Conservation (phyloP, 2,888 invertebrate species). For the Coecobrya sp. region DNA sequence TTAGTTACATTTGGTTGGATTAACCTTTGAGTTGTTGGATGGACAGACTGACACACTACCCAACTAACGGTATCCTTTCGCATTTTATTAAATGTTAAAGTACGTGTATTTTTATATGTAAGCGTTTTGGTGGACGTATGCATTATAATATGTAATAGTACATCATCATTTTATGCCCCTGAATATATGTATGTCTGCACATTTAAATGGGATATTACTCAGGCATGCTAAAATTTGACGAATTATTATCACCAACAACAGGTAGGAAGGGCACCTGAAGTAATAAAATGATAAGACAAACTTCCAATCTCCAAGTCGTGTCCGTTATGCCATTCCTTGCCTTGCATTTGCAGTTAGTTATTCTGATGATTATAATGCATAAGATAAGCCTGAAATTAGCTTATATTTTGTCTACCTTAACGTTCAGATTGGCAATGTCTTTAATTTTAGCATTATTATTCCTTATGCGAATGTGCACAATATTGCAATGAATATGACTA, state of each 20-base stretch:
- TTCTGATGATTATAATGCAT: not conserved
- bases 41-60: slow-evolving; percentile 81
- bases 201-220: not conserved
- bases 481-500: not conserved
- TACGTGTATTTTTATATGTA: slow-evolving; percentile 15
- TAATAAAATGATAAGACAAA: slow-evolving; percentile 25
- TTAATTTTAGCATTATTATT: not conserved
- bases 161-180: not conserved
- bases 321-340: not conserved
- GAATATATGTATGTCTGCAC: not conserved
- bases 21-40: slow-evolving; percentile 22
- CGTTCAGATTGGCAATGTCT: not conserved
- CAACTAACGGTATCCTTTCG: slow-evolving; percentile 79
- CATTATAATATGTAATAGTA: not conserved
- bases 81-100: slow-evolving; percentile 31
- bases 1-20: slow-evolving; percentile 23
- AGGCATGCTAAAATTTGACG: not conserved
- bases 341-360: not conserved
- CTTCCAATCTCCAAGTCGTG: slow-evolving; percentile 4
- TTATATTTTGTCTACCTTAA: not conserved
- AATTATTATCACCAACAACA: slow-evolving; percentile 38
- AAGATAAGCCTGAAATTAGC: slow-evolving; percentile 17
- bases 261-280: slow-evolving; percentile 47
- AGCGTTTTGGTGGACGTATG: not conserved
- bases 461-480: not conserved